Evolutionary conservation across 2,797 vertebrate genomes (phyloP).

Genomic region (Pangasius mekongensis): DNA sequence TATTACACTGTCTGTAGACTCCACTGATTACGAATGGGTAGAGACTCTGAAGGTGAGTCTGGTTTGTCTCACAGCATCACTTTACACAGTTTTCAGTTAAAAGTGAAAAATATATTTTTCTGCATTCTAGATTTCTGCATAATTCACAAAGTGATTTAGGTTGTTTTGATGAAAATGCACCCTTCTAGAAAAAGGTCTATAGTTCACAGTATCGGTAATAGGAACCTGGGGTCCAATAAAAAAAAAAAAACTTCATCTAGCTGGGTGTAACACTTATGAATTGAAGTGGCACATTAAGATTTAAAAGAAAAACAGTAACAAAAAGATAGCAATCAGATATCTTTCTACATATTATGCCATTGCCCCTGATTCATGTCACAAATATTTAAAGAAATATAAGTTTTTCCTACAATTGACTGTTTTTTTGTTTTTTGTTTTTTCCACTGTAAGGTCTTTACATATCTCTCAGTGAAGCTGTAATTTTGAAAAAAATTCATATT

Average conservation of each 20-base stretch:
- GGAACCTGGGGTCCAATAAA: background rate
- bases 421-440: background rate
- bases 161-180: background rate
- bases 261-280: background rate
- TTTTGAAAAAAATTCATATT: background rate
- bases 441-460: background rate
- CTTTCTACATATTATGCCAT: background rate
- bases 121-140: background rate
- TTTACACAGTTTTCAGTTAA: background rate
- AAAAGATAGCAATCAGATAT: background rate
- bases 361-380: background rate
- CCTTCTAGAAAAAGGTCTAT: background rate
- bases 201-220: background rate
- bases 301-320: background rate
- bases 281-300: background rate
- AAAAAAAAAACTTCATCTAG: background rate
- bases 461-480: background rate
- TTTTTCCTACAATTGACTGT: background rate
- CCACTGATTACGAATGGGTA: slow-evolving; percentile 86
- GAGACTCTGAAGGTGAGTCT: slow-evolving; percentile 87
- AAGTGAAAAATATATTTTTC: background rate
- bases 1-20: slow-evolving; percentile 80
- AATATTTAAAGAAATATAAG: background rate
- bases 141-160: background rate
- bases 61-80: background rate